These are phyloP conservation scores for Prosopocoilus inquinatus DNA, from an alignment of 2,888 invertebrate genomes.

Conservation along the genomic window DNA sequence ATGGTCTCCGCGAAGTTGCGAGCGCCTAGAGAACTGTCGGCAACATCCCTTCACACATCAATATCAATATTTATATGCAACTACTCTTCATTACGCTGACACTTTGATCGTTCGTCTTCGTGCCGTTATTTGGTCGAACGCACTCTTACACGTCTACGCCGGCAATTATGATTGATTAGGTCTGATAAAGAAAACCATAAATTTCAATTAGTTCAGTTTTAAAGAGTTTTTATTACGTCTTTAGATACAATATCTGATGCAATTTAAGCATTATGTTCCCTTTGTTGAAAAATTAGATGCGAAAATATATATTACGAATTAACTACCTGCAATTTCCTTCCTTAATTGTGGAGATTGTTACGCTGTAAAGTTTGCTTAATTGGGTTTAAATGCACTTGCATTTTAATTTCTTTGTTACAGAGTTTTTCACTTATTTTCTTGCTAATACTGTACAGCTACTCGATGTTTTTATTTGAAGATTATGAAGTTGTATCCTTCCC, in stretches of 20 bases:
- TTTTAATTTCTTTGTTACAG: no score
- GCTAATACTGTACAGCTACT: no score
- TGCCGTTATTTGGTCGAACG: constrained; percentile 25
- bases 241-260: constrained; percentile 11
- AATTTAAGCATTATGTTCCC: background rate
- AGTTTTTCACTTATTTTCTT: no score
- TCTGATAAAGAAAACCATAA: constrained; percentile 36
- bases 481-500: no score
- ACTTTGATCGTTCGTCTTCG: constrained; percentile 44
- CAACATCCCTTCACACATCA: constrained; percentile 55
- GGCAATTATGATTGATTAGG: constrained; percentile 42
- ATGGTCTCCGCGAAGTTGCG: constrained; percentile 43
- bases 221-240: constrained; percentile 19
- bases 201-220: constrained; percentile 35
- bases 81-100: constrained; percentile 50
- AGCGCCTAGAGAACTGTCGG: constrained; percentile 49
- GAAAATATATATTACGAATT: no score
- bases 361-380: no score
- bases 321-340: no score
- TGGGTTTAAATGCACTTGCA: no score
- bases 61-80: constrained; percentile 50
- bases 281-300: background rate
- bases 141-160: constrained; percentile 27
- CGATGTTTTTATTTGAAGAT: no score
- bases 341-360: no score